Conservation (phyloP, 2,888 invertebrate species). For the Melieria crassipennis region DNA sequence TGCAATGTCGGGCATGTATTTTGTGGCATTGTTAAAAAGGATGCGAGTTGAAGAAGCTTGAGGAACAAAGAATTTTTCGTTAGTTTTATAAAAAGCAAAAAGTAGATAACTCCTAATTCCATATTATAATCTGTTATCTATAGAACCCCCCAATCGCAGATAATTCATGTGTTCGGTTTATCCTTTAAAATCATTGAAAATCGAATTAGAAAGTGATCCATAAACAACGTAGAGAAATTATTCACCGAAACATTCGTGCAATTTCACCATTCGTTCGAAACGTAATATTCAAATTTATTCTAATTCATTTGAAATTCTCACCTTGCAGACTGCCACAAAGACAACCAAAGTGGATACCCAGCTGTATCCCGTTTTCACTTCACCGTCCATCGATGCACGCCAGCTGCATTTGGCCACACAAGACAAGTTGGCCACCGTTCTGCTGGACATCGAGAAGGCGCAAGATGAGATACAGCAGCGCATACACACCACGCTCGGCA, state of each 20-base stretch:
- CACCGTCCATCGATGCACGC: slow-evolving; percentile 70
- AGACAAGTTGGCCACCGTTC: slow-evolving; percentile 69
- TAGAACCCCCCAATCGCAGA: no score
- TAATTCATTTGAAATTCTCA: slow-evolving; percentile 37
- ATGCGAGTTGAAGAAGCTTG: no score
- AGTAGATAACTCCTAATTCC: no score
- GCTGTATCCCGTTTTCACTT: slow-evolving; percentile 79
- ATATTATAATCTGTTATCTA: no score
- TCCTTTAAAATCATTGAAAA: no score
- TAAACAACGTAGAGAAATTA: no score
- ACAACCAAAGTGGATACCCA: slow-evolving; percentile 76
- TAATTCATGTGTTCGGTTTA: no score
- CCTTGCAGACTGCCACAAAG: slow-evolving; percentile 71
- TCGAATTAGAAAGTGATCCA: no score
- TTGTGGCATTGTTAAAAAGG: no score
- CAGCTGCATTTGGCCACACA: slow-evolving; percentile 70
- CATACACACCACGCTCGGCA: slow-evolving; percentile 74
- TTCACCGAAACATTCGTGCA: not conserved
- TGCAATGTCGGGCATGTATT: no score
- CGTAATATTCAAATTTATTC: slow-evolving; percentile 26
- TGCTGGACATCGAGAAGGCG: slow-evolving; percentile 72
- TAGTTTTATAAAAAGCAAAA: no score
- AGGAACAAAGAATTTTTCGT: no score
- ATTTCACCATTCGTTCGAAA: not conserved
- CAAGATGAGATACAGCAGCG: slow-evolving; percentile 75